Evolutionary conservation across 2,888 invertebrate genomes (phyloP).

Genomic region (Lasioglossum pauxillum): DNA sequence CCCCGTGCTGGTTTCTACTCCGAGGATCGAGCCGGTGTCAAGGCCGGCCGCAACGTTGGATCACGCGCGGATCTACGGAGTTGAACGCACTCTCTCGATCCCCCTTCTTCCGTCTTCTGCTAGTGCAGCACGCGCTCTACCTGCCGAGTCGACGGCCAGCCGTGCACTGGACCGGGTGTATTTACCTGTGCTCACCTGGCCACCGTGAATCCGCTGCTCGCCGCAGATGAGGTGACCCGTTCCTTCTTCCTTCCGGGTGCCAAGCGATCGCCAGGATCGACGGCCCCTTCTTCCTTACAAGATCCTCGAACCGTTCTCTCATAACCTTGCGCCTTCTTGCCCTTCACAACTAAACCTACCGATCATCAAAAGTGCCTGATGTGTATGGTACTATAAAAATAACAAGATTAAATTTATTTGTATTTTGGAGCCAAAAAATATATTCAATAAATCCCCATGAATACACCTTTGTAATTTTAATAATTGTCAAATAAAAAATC

Average conservation of each 20-base stretch:
- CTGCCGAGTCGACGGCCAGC: constrained; percentile 68
- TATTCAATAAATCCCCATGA: too few species aligned
- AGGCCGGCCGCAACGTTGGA: constrained; percentile 35
- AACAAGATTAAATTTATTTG: too few species aligned
- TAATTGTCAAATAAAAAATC: too few species aligned
- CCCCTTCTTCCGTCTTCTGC: constrained; percentile 27
- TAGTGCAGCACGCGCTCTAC: constrained; percentile 48
- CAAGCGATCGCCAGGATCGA: constrained; percentile 22
- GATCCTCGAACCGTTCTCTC: background rate
- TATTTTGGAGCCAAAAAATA: too few species aligned
- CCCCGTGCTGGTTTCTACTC: constrained; percentile 11
- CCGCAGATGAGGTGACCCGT: constrained; percentile 69
- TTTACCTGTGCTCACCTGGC: constrained; percentile 70
- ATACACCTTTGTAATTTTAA: too few species aligned
- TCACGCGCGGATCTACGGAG: constrained; percentile 54
- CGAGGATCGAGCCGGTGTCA: constrained; percentile 37
- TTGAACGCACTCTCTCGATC: constrained; percentile 66
- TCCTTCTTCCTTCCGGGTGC: constrained; percentile 74
- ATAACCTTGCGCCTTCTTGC: background rate
- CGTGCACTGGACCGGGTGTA: constrained; percentile 68
- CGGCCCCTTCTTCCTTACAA: background rate
- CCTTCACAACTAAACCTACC: background rate
- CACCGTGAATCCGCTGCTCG: constrained; percentile 60
- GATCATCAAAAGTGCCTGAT: too few species aligned
- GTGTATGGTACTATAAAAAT: too few species aligned